Percentiles rank a stretch among this genome's conserved stretches.
Evolutionary conservation across 2,113 vertebrate genomes (phyloP).

Genomic region (Gorsachius goisagi): DNA sequence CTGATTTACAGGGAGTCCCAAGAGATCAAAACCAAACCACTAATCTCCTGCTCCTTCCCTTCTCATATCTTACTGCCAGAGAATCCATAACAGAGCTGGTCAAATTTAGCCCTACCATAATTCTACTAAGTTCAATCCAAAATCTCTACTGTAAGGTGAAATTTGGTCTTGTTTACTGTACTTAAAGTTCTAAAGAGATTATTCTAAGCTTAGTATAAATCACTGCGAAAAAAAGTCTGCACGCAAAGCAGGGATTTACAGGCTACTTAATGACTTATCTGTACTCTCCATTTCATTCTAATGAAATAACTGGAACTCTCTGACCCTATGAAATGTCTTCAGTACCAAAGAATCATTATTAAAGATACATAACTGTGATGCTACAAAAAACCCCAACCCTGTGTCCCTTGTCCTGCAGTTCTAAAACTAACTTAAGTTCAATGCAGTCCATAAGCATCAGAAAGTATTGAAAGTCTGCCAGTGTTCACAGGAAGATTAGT

Average conservation of each 20-base stretch:
- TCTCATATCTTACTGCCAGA: not conserved
- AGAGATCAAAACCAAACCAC: slow-evolving; percentile 18
- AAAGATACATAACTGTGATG: slow-evolving; percentile 3
- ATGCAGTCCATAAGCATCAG: not conserved
- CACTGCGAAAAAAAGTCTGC: not conserved
- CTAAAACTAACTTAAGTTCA: slow-evolving; percentile 10
- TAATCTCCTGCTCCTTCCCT: not conserved
- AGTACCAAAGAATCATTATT: slow-evolving; percentile 1
- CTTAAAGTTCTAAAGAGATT: slow-evolving; percentile 48
- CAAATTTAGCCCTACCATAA: not conserved
- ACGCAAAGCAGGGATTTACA: not conserved
- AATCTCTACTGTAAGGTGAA: not conserved
- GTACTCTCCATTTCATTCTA: slow-evolving; percentile 17
- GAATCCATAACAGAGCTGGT: not conserved
- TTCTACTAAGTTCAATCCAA: not conserved
- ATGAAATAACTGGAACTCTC: slow-evolving; percentile 40
- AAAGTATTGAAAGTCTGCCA: not conserved
- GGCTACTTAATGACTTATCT: slow-evolving; percentile 45
- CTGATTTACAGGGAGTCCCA: slow-evolving; percentile 10
- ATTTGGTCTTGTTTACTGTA: slow-evolving; percentile 42
- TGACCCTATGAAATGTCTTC: slow-evolving; percentile 30
- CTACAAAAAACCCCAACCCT: not conserved
- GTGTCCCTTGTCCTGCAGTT: not conserved
- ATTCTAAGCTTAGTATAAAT: slow-evolving; percentile 40
- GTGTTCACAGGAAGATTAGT: slow-evolving; percentile 16